Base-by-base conservation (phyloP, 2,888 invertebrate species). In the Agrochola lota region DNA sequence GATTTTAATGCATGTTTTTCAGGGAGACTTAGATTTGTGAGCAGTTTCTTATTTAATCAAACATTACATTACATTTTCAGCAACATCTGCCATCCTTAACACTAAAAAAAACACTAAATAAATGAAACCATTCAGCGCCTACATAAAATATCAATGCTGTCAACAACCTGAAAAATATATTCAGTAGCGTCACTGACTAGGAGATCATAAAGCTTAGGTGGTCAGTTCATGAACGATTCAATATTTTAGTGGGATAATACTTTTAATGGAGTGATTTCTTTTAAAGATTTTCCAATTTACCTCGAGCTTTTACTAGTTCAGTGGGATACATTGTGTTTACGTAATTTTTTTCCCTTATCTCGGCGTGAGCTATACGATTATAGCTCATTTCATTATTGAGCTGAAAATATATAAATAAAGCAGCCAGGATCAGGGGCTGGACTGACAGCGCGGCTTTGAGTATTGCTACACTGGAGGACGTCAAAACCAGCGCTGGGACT, bases 141-240 rank as follows among this genome's bases (percentile, higher is more conserved):
- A 81, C 82, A 88, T 89, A 81, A 88, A 82, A 84, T 88, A 84
- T 84, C 11, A 88, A 81, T 85, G 17, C 76, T 68, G 88, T 89
- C 92, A 92, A 92, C 80, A 91, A 91, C 93, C 94, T 82, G 67
- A 81, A 89, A 59, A 91, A 91, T 49, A 64, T 87, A 94, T 94
- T 89, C 94, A 63, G 74, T 64, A 80, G 87, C 92, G 92, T 93
- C 91, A 91, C 76, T 77, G 79, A 78, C 87, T 89, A 89, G 89
- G 85, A 83, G 74, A 62, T 81, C 73, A 76, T 83, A 30, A 66
- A 75, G 70, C 87, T 87, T 89, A 88, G 78, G 69, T 23, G 75
- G 2, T 64, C 26, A 74, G 75, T 2, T 64, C 35, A 78, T 82
- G 80, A 84, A 87, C 78, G 7, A 87, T 87, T 77, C 71, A 85